Evolutionary conservation across 2,888 invertebrate genomes (phyloP).

Genomic region (Drosophila picticornis): DNA sequence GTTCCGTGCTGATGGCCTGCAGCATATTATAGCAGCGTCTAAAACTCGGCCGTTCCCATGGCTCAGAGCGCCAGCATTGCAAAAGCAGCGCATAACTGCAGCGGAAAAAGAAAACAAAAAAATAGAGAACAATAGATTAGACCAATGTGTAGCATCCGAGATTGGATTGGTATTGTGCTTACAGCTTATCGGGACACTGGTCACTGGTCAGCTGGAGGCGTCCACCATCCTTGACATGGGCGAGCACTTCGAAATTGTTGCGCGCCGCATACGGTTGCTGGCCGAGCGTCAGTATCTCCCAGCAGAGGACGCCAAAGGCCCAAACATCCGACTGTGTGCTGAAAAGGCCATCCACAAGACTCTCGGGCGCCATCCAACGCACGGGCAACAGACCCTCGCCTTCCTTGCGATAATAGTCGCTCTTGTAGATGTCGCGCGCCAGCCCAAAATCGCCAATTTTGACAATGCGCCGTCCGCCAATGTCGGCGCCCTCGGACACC

Average conservation of each 20-base stretch:
- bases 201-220: slow-evolving; percentile 93
- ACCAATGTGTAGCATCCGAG: not conserved
- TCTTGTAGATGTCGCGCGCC: slow-evolving; percentile 98
- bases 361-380: slow-evolving; percentile 99
- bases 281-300: slow-evolving; percentile 98
- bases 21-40: slow-evolving; percentile 89
- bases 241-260: slow-evolving; percentile 95
- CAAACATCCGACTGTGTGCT: slow-evolving; percentile 99
- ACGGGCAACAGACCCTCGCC: slow-evolving; percentile 96
- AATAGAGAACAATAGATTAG: not conserved
- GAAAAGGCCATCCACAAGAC: slow-evolving; percentile 97
- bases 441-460: slow-evolving; percentile 98
- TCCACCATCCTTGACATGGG: slow-evolving; percentile 95
- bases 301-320: slow-evolving; percentile 96
- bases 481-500: slow-evolving; percentile 88
- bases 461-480: slow-evolving; percentile 85
- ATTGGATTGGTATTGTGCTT: slow-evolving; percentile 82
- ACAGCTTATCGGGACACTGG: slow-evolving; percentile 93
- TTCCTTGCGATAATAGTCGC: slow-evolving; percentile 98
- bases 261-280: slow-evolving; percentile 98
- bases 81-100: slow-evolving; percentile 93
- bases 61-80: slow-evolving; percentile 94
- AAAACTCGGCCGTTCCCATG: slow-evolving; percentile 95
- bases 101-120: not conserved
- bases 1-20: slow-evolving; percentile 74